Base-by-base conservation (phyloP, 2,888 invertebrate species). In the Camponotus fellah region DNA sequence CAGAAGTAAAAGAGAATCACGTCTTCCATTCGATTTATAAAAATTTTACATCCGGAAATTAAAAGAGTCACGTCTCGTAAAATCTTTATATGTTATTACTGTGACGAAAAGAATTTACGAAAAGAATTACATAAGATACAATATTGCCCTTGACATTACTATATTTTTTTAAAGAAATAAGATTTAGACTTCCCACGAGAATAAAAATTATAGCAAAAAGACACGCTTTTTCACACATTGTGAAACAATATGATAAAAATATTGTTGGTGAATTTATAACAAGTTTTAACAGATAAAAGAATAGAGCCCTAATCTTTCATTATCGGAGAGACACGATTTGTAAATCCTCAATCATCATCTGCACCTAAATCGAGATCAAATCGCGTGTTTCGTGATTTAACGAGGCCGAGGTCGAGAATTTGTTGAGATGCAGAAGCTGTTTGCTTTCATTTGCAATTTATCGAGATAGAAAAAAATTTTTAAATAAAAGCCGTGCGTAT, bases 241-340 rank as follows among this genome's bases (percentile, higher is more conserved):
- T n/a, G 14, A 68, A 5, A 43, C 9, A n/a, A 1, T 14, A 3
- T 49, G 21, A 21, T 32, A 34, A 69, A 79, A 21, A 40, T 2
- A 46, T 12, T 17, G 14, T 40, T n/a, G 34, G 9, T n/a, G 0
- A 3, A 21, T 69, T 79, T 34, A 21, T 10, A 0, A 69, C 43
- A 12, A 14, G 12, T 10, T 58, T 69, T 12, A 14, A n/a, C 69
- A 46, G 14, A 83, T 87, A 80, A 89, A 88, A 88, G 86, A 75
- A 86, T 12, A 43, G 14, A 17, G 37, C 1, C 12, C 43, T 66
- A 80, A 77, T 32, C 69, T 85, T 86, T 82, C 60, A 46, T 66
- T 6, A 32, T 3, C 53, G 56, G 9, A 53, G 17, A 40, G 21
- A n/a, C 32, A 10, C 53, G 56, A 75, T 82, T 66, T 60, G 74